Evolutionary conservation across 2,797 vertebrate genomes (phyloP).

Genomic region (Coluber constrictor): DNA sequence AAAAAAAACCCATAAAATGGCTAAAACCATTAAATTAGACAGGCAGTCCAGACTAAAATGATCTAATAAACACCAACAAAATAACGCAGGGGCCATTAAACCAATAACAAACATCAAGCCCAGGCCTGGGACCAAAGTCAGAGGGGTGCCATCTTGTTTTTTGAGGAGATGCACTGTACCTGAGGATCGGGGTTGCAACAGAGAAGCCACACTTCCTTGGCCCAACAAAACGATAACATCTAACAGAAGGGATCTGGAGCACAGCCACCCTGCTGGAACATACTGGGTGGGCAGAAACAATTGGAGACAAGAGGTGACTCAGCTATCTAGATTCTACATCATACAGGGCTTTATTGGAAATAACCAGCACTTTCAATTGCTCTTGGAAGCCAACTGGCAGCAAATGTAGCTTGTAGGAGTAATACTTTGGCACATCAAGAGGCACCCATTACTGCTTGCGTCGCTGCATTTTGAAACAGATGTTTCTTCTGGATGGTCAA

Average conservation of each 20-base stretch:
- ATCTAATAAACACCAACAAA: not conserved
- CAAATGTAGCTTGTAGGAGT: not conserved
- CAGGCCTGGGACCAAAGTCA: not conserved
- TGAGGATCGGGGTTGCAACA: not conserved
- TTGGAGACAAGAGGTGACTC: not conserved
- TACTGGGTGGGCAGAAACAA: not conserved
- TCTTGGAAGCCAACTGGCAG: not conserved
- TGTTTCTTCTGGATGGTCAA: not conserved
- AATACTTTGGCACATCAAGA: not conserved
- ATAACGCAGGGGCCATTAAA: not conserved
- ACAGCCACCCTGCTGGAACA: not conserved
- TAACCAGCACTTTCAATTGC: not conserved
- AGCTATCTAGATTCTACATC: not conserved
- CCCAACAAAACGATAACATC: not conserved
- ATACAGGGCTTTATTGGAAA: not conserved
- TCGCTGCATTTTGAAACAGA: not conserved
- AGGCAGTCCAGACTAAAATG: not conserved
- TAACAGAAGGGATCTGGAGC: not conserved
- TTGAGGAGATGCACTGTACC: not conserved
- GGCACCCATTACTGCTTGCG: not conserved
- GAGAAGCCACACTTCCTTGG: not conserved
- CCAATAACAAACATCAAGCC: not conserved
- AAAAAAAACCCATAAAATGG: not conserved
- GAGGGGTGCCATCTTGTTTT: not conserved
- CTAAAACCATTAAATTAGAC: not conserved